Base-by-base conservation (phyloP, 2,888 invertebrate genomes). In the Hypomecis punctinalis region DNA sequence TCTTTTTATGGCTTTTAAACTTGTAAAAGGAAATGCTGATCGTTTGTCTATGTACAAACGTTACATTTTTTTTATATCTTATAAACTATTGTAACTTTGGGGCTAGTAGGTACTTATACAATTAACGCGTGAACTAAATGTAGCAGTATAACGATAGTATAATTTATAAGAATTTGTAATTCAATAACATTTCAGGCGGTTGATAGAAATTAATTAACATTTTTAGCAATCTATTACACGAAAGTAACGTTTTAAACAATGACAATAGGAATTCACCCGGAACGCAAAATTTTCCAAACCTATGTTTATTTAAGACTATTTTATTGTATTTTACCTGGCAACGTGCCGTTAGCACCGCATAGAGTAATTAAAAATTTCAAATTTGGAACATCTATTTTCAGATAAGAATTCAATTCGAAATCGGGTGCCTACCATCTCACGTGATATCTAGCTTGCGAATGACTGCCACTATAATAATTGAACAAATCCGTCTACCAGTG, bases 1-100 rank as follows among this genome's bases (percentile, higher is more conserved):
- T 61, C 11, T 33, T 35, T 23, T 11, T 54, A 42, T 63, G 70
- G 70, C 70, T 58, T 45, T 72, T 74, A 75, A 74, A 76, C 72
- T 51, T 67, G 63, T 62, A 70, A 62, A 64, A 72, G 71, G 68
- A 68, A 66, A 68, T 55, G 53, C 52, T 65, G 64, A 66, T 58
- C 48, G 47, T n/a, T n/a, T 47, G 33, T 33, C 7, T 36, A 5
- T 3, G n/a, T 11, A 36, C n/a, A 11, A 1, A 6, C 8, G 13
- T 11, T 47, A 33, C 4, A 5, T 33, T 45, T 3, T 7, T 13
- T 6, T 3, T 4, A 42, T 0, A 23, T 23, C 23, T 23, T n/a
- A n/a, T n/a, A n/a, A n/a, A n/a, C n/a, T n/a, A n/a, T n/a, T n/a
- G n/a, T n/a, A n/a, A n/a, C n/a, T n/a, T n/a, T n/a, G n/a, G n/a